Base-by-base conservation (phyloP, 1,140 invertebrate genomes). In the Ceratosolen solmsi region DNA sequence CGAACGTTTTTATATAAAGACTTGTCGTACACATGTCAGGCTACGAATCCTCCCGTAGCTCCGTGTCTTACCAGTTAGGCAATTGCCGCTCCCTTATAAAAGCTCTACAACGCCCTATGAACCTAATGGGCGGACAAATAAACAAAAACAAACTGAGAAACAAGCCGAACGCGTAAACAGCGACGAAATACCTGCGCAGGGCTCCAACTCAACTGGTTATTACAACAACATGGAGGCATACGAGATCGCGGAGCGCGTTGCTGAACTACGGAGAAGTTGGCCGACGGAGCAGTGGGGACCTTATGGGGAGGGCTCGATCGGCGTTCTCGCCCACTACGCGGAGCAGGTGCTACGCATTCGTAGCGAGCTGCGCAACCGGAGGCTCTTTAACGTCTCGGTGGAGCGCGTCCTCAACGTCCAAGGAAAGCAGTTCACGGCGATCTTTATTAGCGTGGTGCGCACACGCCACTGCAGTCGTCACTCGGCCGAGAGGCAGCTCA, bases 321-420 rank as follows among this genome's bases (percentile, higher is more conserved):
- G 96, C 0, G 95, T 97, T n/a, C 94, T 97, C 85, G 95, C 96
- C 0, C 96, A 96, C 11, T 98, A 98, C 90, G 93, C 95, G 8
- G 96, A 97, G 90, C 97, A 98, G 92, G 82, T 96, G 20, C 93
- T 94, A 83, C 92, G 95, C 58, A 97, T 98, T 70, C 93, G 96
- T 79, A 93, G 93, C n/a, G 96, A 97, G 87, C 87, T 98, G 25
- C 92, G 96, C 51, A 96, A 96, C 87, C 91, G 94, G 8, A 92
- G 94, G 65, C 93, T 97, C 86, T 93, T 93, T 79, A 94, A 95
- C 58, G 95, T 98, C 46, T 96, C 95, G 9, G 97, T 97, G 1
- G 97, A 97, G 88, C 91, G 96, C 82, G 96, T 97, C 15, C 91
- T 97, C 0, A 98, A 98, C 91, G 96, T 97, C 0, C 97, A 98